Percentiles rank a stretch among this genome's conserved stretches.
phyloP scores from a whole-genome alignment of 2,113 vertebrate species.

The Gallinago jamesoni region DNA sequence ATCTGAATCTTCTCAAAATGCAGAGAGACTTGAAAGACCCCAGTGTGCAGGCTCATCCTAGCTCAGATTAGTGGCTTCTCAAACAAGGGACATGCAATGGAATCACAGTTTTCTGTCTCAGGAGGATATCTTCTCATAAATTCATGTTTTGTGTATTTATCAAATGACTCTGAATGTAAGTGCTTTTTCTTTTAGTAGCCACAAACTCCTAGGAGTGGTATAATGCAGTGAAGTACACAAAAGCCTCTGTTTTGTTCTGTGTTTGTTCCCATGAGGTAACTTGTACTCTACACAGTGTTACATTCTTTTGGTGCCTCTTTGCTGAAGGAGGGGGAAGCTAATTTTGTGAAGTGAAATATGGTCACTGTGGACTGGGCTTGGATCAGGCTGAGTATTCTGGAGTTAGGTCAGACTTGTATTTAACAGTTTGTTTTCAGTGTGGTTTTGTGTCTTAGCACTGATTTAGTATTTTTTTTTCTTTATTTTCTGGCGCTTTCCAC shows the following conservation, averaged over 20 bases:
- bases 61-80: neutral
- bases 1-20: neutral
- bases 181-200: neutral
- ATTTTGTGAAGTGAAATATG: constrained; percentile 36
- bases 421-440: neutral
- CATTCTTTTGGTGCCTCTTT: neutral
- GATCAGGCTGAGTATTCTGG: neutral
- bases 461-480: neutral
- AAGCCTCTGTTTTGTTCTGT: neutral
- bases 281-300: neutral
- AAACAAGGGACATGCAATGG: neutral
- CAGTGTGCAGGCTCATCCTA: neutral
- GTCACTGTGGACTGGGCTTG: neutral
- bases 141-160: neutral
- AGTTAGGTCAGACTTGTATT: neutral
- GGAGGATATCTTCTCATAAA: neutral
- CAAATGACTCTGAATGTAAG: neutral
- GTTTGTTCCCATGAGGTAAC: constrained; percentile 47
- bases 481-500: too few species aligned
- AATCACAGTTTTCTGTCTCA: neutral
- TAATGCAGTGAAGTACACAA: neutral
- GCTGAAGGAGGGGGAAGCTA: neutral
- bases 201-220: neutral
- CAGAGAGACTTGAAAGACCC: neutral
- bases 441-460: neutral